Evolutionary conservation across 2,797 vertebrate genomes (phyloP).

Genomic region (Poecile montanus): DNA sequence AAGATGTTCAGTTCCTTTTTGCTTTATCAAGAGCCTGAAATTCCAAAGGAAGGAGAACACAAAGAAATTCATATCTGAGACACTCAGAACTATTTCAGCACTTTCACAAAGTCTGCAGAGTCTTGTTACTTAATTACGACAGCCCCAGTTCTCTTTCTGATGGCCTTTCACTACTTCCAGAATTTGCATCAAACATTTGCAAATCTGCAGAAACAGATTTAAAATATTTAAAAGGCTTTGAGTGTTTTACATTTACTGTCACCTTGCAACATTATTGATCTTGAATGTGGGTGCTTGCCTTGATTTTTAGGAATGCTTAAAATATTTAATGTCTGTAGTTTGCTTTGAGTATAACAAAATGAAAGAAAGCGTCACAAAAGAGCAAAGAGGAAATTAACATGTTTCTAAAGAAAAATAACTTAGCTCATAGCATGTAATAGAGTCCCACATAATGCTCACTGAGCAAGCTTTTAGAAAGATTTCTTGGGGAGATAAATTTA

Average conservation of each 20-base stretch:
- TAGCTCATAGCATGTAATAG: not conserved
- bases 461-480: not conserved
- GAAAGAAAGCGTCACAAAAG: not conserved
- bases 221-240: constrained; percentile 43
- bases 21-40: not conserved
- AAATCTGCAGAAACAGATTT: constrained; percentile 2
- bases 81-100: not conserved
- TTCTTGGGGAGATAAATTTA: not conserved
- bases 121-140: not conserved
- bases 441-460: not conserved
- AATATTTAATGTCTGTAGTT: constrained; percentile 10
- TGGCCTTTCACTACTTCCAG: not conserved
- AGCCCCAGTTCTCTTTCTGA: not conserved
- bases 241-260: constrained; percentile 23
- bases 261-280: constrained; percentile 5
- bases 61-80: not conserved
- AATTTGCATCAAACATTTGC: not conserved
- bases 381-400: not conserved
- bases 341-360: not conserved
- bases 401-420: not conserved
- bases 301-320: not conserved
- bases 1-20: not conserved
- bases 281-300: not conserved
- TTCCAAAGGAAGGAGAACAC: not conserved
- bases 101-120: not conserved